Base-by-base conservation (phyloP, 2,797 vertebrate genomes). In the Xerus rutilus region DNA sequence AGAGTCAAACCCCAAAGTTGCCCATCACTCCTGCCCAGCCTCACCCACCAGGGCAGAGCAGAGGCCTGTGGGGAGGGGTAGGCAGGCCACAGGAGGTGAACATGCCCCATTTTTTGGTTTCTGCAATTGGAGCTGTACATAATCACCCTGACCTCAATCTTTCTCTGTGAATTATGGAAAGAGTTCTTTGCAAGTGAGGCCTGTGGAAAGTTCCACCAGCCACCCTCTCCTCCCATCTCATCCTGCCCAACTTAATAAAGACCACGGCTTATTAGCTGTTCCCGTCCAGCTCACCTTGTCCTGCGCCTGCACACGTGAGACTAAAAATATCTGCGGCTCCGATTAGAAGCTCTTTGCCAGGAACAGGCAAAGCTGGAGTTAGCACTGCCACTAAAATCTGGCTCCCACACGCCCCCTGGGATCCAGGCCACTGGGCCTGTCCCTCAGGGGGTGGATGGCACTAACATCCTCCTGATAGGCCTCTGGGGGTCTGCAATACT, bases 311-410 rank as follows among this genome's bases (percentile, higher is more conserved):
- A 96, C 96, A 97, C 52, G 96, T 96, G 96, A 97, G 93, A 70
- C 97, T 98, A 97, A 97, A 98, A 98, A 98, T 97, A 97, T 88
- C 92, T 93, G 0, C 7, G 2, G 79, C 88, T 97, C 85, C 93
- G 94, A 83, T 96, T 91, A 96, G 88, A 96, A 84, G 72, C 87
- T 59, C 84, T 97, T 87, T 87, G 81, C 93, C 35, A 20, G 85
- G 94, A 84, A 91, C 49, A 81, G 70, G 90, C 85, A 92, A 79
- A 93, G 72, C 88, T 45, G 28, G 21, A 94, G 78, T 28, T 77
- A 3, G 3, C 39, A 15, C 47, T 62, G 81, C 89, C 83, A 45
- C 77, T 23, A 8, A 77, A 72, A 70, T 14, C 73, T 87, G 79
- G 35, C 86, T 82, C 52, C 43, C 62, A 17, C 3, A 5, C 35